phyloP scores from a whole-genome alignment of 2,797 vertebrate species.

The Odontamblyopus lacepedii region DNA sequence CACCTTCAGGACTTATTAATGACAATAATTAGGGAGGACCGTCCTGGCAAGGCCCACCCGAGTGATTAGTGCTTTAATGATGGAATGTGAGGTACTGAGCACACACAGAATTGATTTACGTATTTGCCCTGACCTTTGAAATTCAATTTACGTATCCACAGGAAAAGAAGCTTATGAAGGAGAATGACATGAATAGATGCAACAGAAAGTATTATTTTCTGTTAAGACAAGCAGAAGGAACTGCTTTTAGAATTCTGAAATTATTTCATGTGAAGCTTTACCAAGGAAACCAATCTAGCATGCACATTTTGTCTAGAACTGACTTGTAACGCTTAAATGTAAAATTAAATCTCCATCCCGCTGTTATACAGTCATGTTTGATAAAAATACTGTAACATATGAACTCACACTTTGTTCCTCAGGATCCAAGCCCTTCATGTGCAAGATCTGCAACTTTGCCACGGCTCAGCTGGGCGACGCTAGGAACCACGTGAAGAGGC shows the following conservation, averaged over 20 bases:
- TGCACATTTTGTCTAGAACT: constrained; percentile 26
- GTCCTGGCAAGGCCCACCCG: constrained; percentile 72
- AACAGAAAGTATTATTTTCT: constrained; percentile 62
- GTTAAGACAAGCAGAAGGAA: constrained; percentile 42
- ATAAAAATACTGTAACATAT: constrained; percentile 35
- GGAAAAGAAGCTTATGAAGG: constrained; percentile 70
- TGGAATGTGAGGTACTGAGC: constrained; percentile 73
- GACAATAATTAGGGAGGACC: constrained; percentile 82
- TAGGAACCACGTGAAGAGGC: constrained; percentile 98
- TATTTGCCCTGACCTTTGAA: constrained; percentile 81
- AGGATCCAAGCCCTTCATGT: constrained; percentile 99
- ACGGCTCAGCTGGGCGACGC: constrained; percentile 98
- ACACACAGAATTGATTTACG: constrained; percentile 79
- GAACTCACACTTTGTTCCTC: constrained; percentile 43
- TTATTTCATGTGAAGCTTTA: constrained; percentile 35
- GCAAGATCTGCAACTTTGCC: constrained; percentile 98
- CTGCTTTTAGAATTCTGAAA: constrained; percentile 50
- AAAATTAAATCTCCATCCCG: constrained; percentile 38
- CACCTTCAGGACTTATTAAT: constrained; percentile 79
- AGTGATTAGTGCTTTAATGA: constrained; percentile 83
- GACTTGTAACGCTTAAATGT: constrained; percentile 39
- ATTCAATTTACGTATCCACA: constrained; percentile 78
- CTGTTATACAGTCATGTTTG: constrained; percentile 31
- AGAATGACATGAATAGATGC: constrained; percentile 71
- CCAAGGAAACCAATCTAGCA: constrained; percentile 42